Base-by-base conservation (phyloP, 2,113 vertebrate species). In the Salvelinus sp. region DNA sequence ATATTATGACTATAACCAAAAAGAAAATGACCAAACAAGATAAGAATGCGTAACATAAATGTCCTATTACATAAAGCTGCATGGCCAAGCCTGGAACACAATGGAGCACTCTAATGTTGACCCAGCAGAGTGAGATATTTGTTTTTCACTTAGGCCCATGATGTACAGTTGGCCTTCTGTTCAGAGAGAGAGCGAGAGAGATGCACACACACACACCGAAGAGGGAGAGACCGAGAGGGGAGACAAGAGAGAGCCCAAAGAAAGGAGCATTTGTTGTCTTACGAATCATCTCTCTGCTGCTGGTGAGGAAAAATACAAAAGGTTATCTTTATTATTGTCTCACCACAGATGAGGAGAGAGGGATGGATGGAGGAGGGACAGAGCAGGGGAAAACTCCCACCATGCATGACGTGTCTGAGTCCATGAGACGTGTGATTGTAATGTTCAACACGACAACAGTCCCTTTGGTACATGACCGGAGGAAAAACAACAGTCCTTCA, bases 211-310 rank as follows among this genome's bases (percentile, higher is more conserved):
- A 38, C 58, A 22, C 50, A 79, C 18, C 14, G 14, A 1, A 25
- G 14, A 1, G 2, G 9, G 16, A 5, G 50, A 18, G 50, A 44
- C 38, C 9, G 2, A 44, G 38, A 44, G 12, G 13, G 63, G 14
- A 9, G 27, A 28, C 25, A 63, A 44, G 50, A 54, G 14, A 54
- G 50, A 54, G 50, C 4, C 50, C 20, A 83, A 76, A 88, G 74
- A 90, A 90, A 65, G 80, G 57, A 76, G 72, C 22, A n/a, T 70
- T 89, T 92, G 84, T 91, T 84, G 79, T 77, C 70, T 80, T 9
- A 18, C 14, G 70, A 82, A 66, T 62, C 76, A 60, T 30, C 28
- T 66, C 70, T 44, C 38, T 72, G 44, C 54, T 28, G 3, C 54
- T n/a, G 73, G 70, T 16, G 75, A 75, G 68, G 66, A 54, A 23